Evolutionary conservation across 2,113 vertebrate species (phyloP).

Genomic region (Rutilus rutilus): DNA sequence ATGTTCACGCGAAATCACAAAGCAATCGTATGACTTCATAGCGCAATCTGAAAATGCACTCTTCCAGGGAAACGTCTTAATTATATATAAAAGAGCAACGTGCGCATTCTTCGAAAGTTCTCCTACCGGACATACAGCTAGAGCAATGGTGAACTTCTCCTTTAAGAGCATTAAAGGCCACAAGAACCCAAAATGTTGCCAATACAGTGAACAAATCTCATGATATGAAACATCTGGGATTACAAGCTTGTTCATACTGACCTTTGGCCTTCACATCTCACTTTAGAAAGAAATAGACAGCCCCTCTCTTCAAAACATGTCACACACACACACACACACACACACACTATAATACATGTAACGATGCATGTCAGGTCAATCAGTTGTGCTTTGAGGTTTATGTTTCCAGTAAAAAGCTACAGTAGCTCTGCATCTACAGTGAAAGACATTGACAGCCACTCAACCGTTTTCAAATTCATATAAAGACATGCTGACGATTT

Average conservation of each 20-base stretch:
- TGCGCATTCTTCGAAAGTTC: neutral
- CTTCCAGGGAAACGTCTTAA: neutral
- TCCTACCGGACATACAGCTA: too few species aligned
- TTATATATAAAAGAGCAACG: neutral
- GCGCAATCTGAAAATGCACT: neutral
- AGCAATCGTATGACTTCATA: neutral
- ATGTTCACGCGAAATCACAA: neutral
- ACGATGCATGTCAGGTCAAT: neutral
- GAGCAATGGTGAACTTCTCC: neutral
- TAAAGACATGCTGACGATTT: constrained; percentile 9
- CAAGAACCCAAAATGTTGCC: neutral
- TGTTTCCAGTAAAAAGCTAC: constrained; percentile 21
- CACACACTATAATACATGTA: neutral
- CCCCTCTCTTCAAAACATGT: neutral
- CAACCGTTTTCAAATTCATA: neutral
- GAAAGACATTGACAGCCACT: constrained; percentile 15
- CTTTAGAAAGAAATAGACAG: neutral
- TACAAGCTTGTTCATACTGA: neutral
- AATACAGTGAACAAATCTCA: neutral
- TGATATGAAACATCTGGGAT: constrained; percentile 12
- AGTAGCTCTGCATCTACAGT: constrained; percentile 46
- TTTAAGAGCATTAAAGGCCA: neutral
- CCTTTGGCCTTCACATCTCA: neutral
- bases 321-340: neutral
- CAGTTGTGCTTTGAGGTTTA: constrained; percentile 11